Conservation (phyloP, 2,113 vertebrate species). For the Poeciliopsis occidentalis region DNA sequence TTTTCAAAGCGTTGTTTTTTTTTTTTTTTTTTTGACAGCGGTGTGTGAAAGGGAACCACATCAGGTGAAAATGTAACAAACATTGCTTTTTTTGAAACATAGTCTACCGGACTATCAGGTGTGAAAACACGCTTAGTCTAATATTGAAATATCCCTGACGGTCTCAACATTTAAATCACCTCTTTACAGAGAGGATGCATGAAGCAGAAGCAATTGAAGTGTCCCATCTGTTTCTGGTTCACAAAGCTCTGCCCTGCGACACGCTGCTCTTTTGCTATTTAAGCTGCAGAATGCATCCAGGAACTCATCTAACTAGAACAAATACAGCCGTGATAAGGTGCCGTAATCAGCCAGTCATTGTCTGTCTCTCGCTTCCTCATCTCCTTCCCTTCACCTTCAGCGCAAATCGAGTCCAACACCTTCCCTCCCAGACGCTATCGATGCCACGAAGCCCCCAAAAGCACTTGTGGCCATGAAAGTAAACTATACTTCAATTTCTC, state of each 20-base stretch:
- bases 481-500: constrained; percentile 62
- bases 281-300: constrained; percentile 55
- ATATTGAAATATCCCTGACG: background rate
- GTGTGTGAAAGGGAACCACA: too few relatives aligned
- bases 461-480: constrained; percentile 46
- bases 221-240: constrained; percentile 22
- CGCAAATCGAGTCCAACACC: constrained; percentile 32
- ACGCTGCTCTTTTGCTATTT: constrained; percentile 28
- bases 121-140: too few relatives aligned
- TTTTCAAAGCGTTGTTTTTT: too few relatives aligned
- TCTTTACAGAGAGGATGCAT: background rate
- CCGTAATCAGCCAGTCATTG: constrained; percentile 55
- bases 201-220: background rate
- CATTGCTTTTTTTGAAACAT: too few relatives aligned
- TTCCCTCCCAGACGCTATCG: constrained; percentile 36
- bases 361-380: constrained; percentile 35
- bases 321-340: constrained; percentile 49
- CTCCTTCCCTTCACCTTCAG: constrained; percentile 2
- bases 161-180: background rate
- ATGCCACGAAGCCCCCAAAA: constrained; percentile 28
- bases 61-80: too few relatives aligned
- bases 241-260: constrained; percentile 19
- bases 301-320: constrained; percentile 55
- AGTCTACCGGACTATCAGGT: too few relatives aligned
- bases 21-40: too few relatives aligned